Evolutionary conservation across 2,113 vertebrate genomes (phyloP).

Genomic region (Forbesichthys papilliferus): DNA sequence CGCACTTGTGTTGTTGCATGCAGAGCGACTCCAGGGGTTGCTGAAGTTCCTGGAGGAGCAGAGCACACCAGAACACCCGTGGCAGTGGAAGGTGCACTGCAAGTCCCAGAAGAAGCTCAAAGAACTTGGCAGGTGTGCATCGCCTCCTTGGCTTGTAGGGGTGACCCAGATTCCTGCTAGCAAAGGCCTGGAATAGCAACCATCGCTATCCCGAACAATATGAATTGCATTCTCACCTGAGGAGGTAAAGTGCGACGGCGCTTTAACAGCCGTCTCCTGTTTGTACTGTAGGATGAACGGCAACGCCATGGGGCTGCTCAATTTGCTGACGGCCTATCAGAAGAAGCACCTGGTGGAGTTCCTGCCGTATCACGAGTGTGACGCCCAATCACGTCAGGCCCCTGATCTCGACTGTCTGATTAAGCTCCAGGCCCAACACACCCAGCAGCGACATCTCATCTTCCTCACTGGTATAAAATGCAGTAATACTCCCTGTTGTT

Average conservation of each 20-base stretch:
- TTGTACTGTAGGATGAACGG: constrained; percentile 80
- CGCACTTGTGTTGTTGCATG: constrained; percentile 16
- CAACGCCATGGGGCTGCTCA: constrained; percentile 85
- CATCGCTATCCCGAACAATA: background rate
- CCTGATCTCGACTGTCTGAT: constrained; percentile 92
- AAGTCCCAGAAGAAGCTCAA: constrained; percentile 98
- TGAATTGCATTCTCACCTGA: background rate
- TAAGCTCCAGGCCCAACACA: constrained; percentile 91
- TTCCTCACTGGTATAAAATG: constrained; percentile 87
- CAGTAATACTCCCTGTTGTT: too few species aligned
- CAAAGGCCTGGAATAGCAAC: background rate
- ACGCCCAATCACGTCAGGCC: constrained; percentile 87
- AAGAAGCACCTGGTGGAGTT: constrained; percentile 95
- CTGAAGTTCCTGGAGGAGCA: constrained; percentile 88
- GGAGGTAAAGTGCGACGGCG: background rate
- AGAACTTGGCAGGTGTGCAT: constrained; percentile 87
- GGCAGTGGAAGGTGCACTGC: constrained; percentile 98
- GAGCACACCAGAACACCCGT: constrained; percentile 86
- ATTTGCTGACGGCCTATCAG: constrained; percentile 87
- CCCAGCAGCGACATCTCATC: constrained; percentile 88
- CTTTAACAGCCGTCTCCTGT: background rate
- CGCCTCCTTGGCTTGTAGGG: background rate
- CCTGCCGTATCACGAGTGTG: constrained; percentile 93
- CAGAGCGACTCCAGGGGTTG: constrained; percentile 87
- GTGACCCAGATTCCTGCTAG: background rate